Evolutionary conservation across 2,888 invertebrate genomes (phyloP).

Genomic region (Helobdella robusta): DNA sequence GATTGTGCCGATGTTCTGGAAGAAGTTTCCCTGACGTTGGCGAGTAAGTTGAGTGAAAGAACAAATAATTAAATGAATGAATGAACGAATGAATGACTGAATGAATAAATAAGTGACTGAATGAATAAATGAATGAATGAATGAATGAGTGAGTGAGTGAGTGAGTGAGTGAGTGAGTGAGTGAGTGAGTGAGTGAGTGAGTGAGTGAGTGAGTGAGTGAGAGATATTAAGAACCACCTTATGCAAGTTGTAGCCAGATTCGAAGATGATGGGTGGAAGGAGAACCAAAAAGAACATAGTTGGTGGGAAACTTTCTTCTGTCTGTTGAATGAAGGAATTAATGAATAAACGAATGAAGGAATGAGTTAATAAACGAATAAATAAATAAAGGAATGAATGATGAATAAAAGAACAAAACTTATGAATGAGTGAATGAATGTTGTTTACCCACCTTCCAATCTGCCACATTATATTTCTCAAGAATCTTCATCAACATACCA

Average conservation of each 20-base stretch:
- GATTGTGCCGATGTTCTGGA: conserved; percentile 96
- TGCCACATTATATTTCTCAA: conserved; percentile 68
- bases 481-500: conserved; percentile 76
- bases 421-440: background rate
- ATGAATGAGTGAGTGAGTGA: background rate
- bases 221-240: conserved; percentile 59
- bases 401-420: background rate
- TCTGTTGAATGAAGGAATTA: conserved; percentile 51
- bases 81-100: background rate
- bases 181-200: background rate
- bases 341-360: conserved; percentile 4
- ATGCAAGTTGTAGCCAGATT: conserved; percentile 95
- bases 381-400: no score
- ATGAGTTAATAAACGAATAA: background rate
- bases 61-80: background rate
- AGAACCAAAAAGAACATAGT: conserved; percentile 94
- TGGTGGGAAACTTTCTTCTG: conserved; percentile 94
- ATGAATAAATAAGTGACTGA: background rate
- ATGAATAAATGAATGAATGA: background rate
- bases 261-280: conserved; percentile 95
- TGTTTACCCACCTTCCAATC: conserved; percentile 64
- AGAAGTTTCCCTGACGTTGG: conserved; percentile 54
- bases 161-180: background rate
- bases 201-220: background rate
- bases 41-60: background rate